These are phyloP conservation scores for Rallus limicola DNA, from an alignment of 2,113 vertebrate genomes.

Conservation along the genomic window DNA sequence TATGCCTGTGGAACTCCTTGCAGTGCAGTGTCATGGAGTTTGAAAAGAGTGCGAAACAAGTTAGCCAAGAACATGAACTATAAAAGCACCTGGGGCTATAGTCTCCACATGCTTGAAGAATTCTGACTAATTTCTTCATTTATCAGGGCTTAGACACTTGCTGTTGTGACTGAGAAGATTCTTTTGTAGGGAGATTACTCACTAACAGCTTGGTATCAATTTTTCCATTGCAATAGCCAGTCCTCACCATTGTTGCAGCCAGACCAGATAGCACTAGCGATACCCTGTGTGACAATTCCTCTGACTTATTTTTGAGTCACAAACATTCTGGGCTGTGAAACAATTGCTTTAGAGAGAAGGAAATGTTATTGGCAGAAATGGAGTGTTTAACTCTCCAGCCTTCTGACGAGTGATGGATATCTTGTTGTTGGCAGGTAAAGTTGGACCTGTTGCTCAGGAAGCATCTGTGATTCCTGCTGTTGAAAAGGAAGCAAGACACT, in stretches of 20 bases:
- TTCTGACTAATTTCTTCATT: neutral
- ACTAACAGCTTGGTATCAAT: neutral
- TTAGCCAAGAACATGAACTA: neutral
- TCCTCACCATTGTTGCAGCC: neutral
- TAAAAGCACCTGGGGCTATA: neutral
- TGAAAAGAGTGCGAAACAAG: neutral
- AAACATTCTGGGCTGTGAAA: neutral
- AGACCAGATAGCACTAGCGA: neutral
- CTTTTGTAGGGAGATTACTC: neutral
- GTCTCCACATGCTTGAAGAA: neutral
- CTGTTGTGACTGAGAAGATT: neutral
- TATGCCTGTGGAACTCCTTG: neutral
- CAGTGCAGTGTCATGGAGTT: neutral
- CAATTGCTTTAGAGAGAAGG: neutral
- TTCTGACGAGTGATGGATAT: slow-evolving; percentile 27
- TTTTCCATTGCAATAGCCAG: neutral
- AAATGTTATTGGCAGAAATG: neutral
- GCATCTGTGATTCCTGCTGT: slow-evolving; percentile 36
- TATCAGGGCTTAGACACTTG: neutral
- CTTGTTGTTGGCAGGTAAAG: slow-evolving; percentile 58
- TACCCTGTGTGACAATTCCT: neutral
- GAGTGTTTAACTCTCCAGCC: neutral
- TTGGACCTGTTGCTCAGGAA: slow-evolving; percentile 69
- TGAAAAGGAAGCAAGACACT: slow-evolving; percentile 52
- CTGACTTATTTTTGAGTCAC: neutral